phyloP scores from a whole-genome alignment of 2,797 vertebrate genomes.

The Takifugu ocellatus region DNA sequence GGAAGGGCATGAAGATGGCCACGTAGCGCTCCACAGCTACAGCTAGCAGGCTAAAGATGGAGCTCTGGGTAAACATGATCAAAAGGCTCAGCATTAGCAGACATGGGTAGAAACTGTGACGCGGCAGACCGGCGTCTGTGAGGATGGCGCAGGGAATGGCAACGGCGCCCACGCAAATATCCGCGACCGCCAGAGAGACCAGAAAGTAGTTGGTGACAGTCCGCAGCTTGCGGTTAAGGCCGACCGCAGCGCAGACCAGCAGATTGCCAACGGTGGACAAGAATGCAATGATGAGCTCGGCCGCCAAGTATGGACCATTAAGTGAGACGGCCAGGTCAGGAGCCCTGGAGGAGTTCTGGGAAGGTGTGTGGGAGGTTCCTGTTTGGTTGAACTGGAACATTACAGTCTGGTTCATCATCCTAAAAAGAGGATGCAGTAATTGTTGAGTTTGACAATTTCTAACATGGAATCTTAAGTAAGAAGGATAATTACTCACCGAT shows the following conservation, averaged over 20 bases:
- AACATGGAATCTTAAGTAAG: neutral
- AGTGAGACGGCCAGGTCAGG: conserved; percentile 37
- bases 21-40: conserved; percentile 79
- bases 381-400: conserved; percentile 6
- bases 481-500: conserved; percentile 25
- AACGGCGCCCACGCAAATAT: conserved; percentile 75
- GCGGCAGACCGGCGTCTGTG: conserved; percentile 72
- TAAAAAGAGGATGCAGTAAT: conserved; percentile 9
- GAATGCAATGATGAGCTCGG: conserved; percentile 75
- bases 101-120: conserved; percentile 72
- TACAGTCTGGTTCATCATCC: conserved; percentile 25
- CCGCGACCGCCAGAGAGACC: conserved; percentile 76
- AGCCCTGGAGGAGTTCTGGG: conserved; percentile 8
- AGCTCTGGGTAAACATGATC: conserved; percentile 80
- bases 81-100: conserved; percentile 78
- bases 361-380: conserved; percentile 1
- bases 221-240: conserved; percentile 68
- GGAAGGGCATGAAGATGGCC: conserved; percentile 80
- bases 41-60: conserved; percentile 80
- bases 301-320: conserved; percentile 68
- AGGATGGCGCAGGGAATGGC: conserved; percentile 81
- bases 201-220: conserved; percentile 82
- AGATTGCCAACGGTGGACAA: conserved; percentile 73
- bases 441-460: neutral
- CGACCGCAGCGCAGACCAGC: conserved; percentile 73